Base-by-base conservation (phyloP, 2,888 invertebrate species). In the Diadegma fenestrale region DNA sequence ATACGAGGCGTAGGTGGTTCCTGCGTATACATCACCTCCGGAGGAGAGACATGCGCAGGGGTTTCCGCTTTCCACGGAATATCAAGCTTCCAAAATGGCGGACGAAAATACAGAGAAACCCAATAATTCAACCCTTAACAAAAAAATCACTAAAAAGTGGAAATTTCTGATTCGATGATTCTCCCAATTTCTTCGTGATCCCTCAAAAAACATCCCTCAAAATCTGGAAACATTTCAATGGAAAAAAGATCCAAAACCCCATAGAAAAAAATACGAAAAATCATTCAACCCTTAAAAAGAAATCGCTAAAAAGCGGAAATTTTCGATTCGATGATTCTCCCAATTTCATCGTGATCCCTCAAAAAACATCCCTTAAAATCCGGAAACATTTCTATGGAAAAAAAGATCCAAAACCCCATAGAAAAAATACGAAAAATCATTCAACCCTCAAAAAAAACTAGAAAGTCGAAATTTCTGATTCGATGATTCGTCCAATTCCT, bases 51-150 rank as follows among this genome's bases (percentile, higher is more conserved):
- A 92, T 92, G 92, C 92, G 92, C 92, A 88, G 86, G 88, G 82
- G 82, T 7, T 37, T 86, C 85, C 68, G 64, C 77, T 75, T 77
- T 86, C 54, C 12, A 88, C 86, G 84, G 87, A n/a, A 88, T 89
- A 90, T 90, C 79, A 89, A 90, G 88, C 88, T 91, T 91, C 86
- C 91, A 90, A 92, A 93, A 93, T 93, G 93, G 93, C 92, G 90
- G 84, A 68, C 68, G 19, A 72, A 64, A 63, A 83, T 45, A 68
- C 33, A 79, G 19, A 41, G 51, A 63, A 51, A 45, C 26, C 33
- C 76, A 33, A 73, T 80, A 78, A 58, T 58, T 58, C 58, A 14
- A 26, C 26, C 26, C 12, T 26, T 12, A 0, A 6, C 22, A 54
- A 58, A 14, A 14, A 14, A 58, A 54, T 22, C 4, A 54, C 22